Evolutionary conservation across 2,113 vertebrate species (phyloP).

Genomic region (Leuciscus idus): DNA sequence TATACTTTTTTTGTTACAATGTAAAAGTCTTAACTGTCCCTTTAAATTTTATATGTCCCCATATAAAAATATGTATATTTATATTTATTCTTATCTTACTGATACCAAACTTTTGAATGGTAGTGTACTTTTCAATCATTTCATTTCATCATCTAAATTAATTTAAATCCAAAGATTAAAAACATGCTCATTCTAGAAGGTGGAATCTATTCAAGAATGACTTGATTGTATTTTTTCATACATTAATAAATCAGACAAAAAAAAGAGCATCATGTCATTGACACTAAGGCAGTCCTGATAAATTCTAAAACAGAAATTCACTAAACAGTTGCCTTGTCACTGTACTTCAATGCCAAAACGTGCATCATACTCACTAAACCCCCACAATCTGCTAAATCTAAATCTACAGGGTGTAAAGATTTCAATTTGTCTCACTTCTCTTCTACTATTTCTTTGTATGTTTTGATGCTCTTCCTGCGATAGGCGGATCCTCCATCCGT

Average conservation of each 20-base stretch:
- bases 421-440: constrained; percentile 84
- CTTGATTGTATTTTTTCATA: too few species aligned
- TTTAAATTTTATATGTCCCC: too few species aligned
- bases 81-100: too few species aligned
- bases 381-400: background rate
- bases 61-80: too few species aligned
- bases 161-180: background rate
- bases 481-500: constrained; percentile 73
- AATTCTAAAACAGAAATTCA: background rate
- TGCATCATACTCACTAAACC: background rate
- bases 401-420: background rate
- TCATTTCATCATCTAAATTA: background rate
- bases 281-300: background rate
- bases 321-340: background rate
- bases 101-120: too few species aligned
- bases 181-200: background rate
- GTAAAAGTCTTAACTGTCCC: too few species aligned
- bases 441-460: constrained; percentile 96
- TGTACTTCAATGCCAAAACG: background rate
- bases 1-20: too few species aligned
- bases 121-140: too few species aligned
- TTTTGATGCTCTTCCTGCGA: constrained; percentile 96
- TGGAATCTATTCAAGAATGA: background rate
- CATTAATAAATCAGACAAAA: too few species aligned
- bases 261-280: too few species aligned